Base-by-base conservation (phyloP, 2,888 invertebrate species). In the Eupeodes luniger region DNA sequence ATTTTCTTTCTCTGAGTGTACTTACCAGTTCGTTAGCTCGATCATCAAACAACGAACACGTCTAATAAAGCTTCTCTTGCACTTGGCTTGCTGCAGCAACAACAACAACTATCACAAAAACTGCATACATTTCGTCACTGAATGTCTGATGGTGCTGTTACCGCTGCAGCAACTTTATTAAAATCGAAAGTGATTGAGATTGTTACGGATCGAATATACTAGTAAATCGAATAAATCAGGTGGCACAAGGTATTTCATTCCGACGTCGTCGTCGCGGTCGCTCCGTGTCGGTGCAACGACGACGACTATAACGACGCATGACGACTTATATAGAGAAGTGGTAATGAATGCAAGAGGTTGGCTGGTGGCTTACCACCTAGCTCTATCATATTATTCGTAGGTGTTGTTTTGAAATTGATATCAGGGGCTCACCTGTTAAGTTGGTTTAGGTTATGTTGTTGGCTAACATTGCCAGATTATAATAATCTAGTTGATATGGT, bases 111-210 rank as follows among this genome's bases (percentile, higher is more conserved):
- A 57, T 55, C 19, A 55, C 10, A 61, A 61, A 34, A 53, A 40
- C n/a, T 66, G 67, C 72, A 79, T 79, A 27, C 53, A 75, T 84
- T 75, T 79, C 79, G 47, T 75, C 61, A 16, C 55, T 62, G 69
- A 51, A 53, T 77, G 81, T 81, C 76, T 76, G 81, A 57, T 55
- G 7, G 44, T 62, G 55, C 62, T 44, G 19, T 10, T 12, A 12
- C 19, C 6, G 6, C 12, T 64, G 27, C 49, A 27, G 27, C 10
- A 19, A 4, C 55, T 19, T 5, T 55, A 19, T 44, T 64, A 77
- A 80, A 83, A 87, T 76, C 80, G 87, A 87, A 87, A 87, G 87
- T 87, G 76, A 87, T 77, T 61, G 76, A 79, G 66, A 80, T 79
- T 59, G 86, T 75, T 72, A 76, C 75, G 70, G 70, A 80, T 80